Evolutionary conservation across 1,140 invertebrate species (phyloP).

Genomic region (Zelostemma sp.): DNA sequence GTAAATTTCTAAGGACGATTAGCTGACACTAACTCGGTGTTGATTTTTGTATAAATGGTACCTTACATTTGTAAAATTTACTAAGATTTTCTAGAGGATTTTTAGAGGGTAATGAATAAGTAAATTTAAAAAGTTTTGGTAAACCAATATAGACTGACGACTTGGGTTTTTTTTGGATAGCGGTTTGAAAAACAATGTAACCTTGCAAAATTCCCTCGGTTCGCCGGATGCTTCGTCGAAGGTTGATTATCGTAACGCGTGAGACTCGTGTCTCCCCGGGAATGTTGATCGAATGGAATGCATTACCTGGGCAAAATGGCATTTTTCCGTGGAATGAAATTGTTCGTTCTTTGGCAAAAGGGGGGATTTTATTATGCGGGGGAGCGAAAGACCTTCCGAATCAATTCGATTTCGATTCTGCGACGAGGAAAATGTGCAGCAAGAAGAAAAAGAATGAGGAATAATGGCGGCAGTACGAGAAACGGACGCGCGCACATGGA

Average conservation of each 20-base stretch:
- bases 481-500: conserved; percentile 43
- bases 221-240: not conserved
- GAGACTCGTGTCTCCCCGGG: not conserved
- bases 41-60: not conserved
- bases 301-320: not conserved
- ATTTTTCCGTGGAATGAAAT: conserved; percentile 2
- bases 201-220: not conserved
- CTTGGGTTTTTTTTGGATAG: not conserved
- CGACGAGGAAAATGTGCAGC: conserved; percentile 24
- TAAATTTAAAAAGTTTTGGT: not conserved
- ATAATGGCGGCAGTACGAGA: conserved; percentile 35
- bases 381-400: conserved; percentile 23
- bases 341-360: conserved; percentile 7
- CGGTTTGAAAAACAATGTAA: not conserved
- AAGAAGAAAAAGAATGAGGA: conserved; percentile 31
- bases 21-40: not conserved
- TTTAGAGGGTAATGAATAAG: too few relatives aligned
- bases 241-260: too few relatives aligned
- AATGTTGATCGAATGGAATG: conserved; percentile 1
- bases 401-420: conserved; percentile 37
- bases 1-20: conserved; percentile 23
- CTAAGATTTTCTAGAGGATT: not conserved
- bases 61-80: not conserved
- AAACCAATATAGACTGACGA: conserved; percentile 3
- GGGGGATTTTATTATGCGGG: conserved; percentile 15